Evolutionary conservation across 1,140 invertebrate species (phyloP).

Genomic region (Ctenoplectra terminalis): DNA sequence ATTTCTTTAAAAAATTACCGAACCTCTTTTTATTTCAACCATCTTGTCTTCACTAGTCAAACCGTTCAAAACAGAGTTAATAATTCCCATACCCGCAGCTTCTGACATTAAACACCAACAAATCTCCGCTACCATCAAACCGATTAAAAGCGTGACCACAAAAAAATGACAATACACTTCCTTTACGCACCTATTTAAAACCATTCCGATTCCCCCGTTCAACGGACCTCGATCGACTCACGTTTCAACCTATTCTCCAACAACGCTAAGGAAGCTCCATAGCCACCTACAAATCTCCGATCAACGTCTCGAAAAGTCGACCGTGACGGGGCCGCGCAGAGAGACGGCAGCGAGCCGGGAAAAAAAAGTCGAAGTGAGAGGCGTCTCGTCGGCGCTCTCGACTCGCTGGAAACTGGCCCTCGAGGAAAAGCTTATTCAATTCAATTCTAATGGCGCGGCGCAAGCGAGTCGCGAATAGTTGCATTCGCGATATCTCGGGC

Average conservation of each 20-base stretch:
- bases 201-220: too few species aligned
- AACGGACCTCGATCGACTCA: neutral
- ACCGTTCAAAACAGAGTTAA: too few species aligned
- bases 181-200: neutral
- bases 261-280: neutral
- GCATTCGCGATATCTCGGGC: too few species aligned
- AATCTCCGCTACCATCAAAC: too few species aligned
- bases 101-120: too few species aligned
- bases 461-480: too few species aligned
- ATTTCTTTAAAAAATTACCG: too few species aligned
- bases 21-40: too few species aligned
- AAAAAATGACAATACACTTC: too few species aligned
- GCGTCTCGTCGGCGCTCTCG: slow-evolving; percentile 34
- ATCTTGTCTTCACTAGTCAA: too few species aligned
- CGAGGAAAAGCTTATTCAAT: slow-evolving; percentile 70
- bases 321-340: neutral
- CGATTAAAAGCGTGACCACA: too few species aligned
- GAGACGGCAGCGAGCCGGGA: neutral
- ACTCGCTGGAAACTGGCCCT: slow-evolving; percentile 61
- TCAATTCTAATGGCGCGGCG: slow-evolving; percentile 71
- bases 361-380: slow-evolving; percentile 52
- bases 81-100: too few species aligned
- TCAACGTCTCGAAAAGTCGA: slow-evolving; percentile 15
- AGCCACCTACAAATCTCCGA: neutral
- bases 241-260: neutral